phyloP scores from a whole-genome alignment of 2,888 invertebrate species.

The Tenthredo notha region DNA sequence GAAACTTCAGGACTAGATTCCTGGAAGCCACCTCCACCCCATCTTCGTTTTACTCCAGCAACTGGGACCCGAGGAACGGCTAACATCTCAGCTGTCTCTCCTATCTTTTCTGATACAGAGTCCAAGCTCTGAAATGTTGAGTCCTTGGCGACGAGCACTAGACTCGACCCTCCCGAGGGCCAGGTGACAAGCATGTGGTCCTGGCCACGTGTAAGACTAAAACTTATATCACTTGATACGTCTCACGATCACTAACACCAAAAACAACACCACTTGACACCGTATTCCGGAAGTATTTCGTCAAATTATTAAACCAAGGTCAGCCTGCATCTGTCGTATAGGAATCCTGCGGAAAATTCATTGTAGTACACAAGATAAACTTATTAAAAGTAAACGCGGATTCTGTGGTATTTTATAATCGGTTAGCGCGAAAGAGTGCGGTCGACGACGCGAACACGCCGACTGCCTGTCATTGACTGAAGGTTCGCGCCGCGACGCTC shows the following conservation, averaged over 20 bases:
- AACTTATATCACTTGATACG: background rate
- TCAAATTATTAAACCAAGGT: background rate
- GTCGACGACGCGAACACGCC: conserved; percentile 36
- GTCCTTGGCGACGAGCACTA: conserved; percentile 40
- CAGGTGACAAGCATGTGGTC: conserved; percentile 42
- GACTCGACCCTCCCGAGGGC: conserved; percentile 47
- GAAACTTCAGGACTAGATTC: conserved; percentile 76
- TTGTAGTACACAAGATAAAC: background rate
- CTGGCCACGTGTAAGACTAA: background rate
- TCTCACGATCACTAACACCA: background rate
- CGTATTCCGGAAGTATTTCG: background rate
- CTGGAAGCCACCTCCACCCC: conserved; percentile 72
- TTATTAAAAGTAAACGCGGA: background rate
- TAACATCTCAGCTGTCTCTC: conserved; percentile 66
- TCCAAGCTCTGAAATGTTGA: background rate
- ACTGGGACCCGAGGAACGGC: conserved; percentile 73
- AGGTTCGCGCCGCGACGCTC: conserved; percentile 39
- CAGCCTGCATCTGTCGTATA: conserved; percentile 1
- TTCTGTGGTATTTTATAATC: background rate
- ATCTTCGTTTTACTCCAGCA: conserved; percentile 73
- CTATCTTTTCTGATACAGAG: background rate
- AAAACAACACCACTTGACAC: conserved; percentile 4
- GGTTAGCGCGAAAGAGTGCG: background rate
- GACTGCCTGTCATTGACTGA: conserved; percentile 53
- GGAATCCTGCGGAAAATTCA: background rate